These are phyloP conservation scores for Lacanobia oleracea DNA, from an alignment of 2,888 invertebrate species.

Conservation along the genomic window DNA sequence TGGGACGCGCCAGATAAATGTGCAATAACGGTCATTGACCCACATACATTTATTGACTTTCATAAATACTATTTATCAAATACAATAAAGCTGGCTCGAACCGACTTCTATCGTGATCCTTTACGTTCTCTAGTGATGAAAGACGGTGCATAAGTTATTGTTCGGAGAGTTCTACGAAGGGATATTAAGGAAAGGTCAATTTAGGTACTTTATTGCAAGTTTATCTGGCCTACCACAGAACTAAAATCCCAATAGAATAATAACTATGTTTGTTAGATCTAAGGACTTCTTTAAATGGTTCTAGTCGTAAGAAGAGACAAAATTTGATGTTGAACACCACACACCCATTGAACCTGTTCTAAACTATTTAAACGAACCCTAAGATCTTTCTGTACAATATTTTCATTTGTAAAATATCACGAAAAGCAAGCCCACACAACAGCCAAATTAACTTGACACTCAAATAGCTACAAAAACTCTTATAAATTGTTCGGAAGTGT, in stretches of 20 bases:
- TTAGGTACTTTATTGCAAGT: no score
- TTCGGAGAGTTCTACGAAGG: no score
- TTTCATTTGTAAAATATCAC: constrained; percentile 10
- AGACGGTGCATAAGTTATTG: no score
- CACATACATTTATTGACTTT: no score
- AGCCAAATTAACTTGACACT: constrained; percentile 8
- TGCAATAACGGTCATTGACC: no score
- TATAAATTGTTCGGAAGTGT: constrained; percentile 38
- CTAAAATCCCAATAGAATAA: constrained; percentile 31
- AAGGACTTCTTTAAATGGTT: neutral
- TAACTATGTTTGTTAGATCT: constrained; percentile 9
- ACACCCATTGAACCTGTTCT: neutral
- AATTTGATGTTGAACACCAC: neutral
- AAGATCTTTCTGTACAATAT: neutral
- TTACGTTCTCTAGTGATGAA: no score
- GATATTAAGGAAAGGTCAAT: no score
- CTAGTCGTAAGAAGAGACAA: neutral
- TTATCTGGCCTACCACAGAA: no score
- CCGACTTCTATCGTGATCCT: no score
- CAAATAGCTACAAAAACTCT: neutral
- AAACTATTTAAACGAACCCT: neutral
- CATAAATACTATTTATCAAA: no score
- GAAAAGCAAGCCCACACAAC: neutral
- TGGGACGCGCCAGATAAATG: no score
- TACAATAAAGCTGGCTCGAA: no score